A percentile compares a stretch with the other conserved stretches of the same genome.
Evolutionary conservation across 2,797 vertebrate genomes (phyloP).

Genomic region (Gallirallus australis): DNA sequence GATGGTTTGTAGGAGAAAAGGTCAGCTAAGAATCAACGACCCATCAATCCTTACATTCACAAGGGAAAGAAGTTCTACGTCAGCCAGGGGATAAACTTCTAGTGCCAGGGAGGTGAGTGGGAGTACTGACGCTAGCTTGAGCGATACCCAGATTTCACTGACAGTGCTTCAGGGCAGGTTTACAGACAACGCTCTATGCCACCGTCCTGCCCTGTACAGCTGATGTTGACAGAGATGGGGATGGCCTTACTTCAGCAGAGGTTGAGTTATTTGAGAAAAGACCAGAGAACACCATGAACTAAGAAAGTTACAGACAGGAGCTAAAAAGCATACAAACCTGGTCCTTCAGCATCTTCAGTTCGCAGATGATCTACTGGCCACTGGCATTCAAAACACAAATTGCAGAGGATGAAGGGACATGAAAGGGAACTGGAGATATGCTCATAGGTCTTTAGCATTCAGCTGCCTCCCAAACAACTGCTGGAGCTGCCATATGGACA

Average conservation of each 20-base stretch:
- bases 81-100: fast-evolving
- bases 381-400: neutral
- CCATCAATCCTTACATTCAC: neutral
- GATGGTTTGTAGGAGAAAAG: neutral
- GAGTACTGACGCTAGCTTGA: neutral
- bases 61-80: neutral
- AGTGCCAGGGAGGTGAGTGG: neutral
- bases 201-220: neutral
- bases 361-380: neutral
- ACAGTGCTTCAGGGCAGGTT: neutral
- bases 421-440: neutral
- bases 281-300: neutral
- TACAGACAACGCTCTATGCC: fast-evolving
- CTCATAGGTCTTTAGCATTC: neutral
- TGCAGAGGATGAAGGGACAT: neutral
- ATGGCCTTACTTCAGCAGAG: neutral
- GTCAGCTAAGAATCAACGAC: neutral
- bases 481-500: neutral
- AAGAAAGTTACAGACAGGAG: neutral
- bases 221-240: neutral
- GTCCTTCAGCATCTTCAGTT: neutral
- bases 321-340: neutral
- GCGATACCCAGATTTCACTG: neutral
- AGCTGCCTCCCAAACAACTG: neutral
- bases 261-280: neutral